Base-by-base conservation (phyloP, 2,113 vertebrate species). In the Lucifuga dentata region DNA sequence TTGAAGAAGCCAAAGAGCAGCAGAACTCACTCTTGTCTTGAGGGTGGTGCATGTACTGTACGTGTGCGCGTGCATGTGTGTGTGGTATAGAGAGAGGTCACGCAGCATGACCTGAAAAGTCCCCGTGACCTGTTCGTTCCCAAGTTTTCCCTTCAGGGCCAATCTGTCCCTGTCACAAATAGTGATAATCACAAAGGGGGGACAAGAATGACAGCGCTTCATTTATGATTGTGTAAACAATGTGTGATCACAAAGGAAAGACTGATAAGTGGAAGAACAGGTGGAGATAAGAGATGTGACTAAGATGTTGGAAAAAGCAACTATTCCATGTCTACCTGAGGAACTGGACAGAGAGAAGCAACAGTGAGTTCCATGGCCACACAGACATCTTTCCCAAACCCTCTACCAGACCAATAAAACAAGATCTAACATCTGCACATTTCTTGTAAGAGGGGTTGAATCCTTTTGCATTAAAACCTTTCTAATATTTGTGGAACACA, bases 141-240 rank as follows among this genome's bases (percentile, higher is more conserved):
- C 17, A 9, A 7, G 12, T 35, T 49, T 13, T 62, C 24, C 26
- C 43, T 41, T 53, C 15, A 46, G 41, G 58, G 58, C 40, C 58
- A 8, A 52, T 57, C 13, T 69, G 80, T 78, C 57, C 46, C 57
- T 36, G 68, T 86, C 79, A 80, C 68, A 71, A 63, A 21, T 1
- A 61, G 73, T 80, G 36, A 79, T 40, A 49, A 64, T 86, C 71
- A 81, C 36, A 55, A 32, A 35, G 21, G n/a, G 2, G 2, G 13
- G 9, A 10, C 43, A 16, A 48, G 49, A 64, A 38, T 29, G n/a
- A 39, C 35, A 17, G 36, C 13, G 17, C 56, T 36, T 71, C 10
- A 36, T 61, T 63, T 52, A 33, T 20, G 13, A 43, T 10, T n/a
- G 1, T 43, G 68, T 58, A 59, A 64, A 68, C 35, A 64, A 68